Conservation (phyloP, 2,797 vertebrate genomes). For the Anas georgica region DNA sequence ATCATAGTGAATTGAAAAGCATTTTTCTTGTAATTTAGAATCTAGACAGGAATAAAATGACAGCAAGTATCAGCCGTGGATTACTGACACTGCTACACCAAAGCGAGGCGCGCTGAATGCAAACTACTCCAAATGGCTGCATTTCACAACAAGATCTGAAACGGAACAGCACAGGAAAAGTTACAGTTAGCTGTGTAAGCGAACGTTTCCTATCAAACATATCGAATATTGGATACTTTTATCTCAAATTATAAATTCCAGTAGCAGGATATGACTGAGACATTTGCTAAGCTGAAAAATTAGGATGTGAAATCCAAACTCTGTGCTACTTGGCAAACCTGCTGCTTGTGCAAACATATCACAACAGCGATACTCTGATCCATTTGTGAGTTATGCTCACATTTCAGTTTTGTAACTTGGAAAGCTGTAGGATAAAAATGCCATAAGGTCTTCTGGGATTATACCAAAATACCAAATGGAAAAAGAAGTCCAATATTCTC, state of each 20-base stretch:
- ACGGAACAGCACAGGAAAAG: fast-evolving
- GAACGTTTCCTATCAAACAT: background rate
- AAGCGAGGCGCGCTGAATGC: background rate
- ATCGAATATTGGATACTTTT: background rate
- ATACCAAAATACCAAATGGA: background rate
- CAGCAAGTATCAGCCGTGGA: background rate
- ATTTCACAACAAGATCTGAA: background rate
- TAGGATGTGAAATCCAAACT: background rate
- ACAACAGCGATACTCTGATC: background rate
- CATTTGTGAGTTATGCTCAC: fast-evolving
- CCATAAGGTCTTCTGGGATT: background rate
- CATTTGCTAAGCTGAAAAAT: background rate
- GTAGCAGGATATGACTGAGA: background rate
- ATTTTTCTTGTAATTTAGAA: background rate
- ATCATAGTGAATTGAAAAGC: background rate
- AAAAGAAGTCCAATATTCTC: background rate
- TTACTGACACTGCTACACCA: background rate
- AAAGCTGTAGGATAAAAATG: background rate
- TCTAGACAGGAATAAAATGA: background rate
- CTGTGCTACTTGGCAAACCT: background rate
- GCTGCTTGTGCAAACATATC: fast-evolving
- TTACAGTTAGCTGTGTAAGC: background rate
- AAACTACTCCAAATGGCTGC: background rate
- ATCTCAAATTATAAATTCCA: background rate
- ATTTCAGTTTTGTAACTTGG: background rate